Conservation (phyloP, 2,797 vertebrate genomes). For the Nannoperca australis region DNA sequence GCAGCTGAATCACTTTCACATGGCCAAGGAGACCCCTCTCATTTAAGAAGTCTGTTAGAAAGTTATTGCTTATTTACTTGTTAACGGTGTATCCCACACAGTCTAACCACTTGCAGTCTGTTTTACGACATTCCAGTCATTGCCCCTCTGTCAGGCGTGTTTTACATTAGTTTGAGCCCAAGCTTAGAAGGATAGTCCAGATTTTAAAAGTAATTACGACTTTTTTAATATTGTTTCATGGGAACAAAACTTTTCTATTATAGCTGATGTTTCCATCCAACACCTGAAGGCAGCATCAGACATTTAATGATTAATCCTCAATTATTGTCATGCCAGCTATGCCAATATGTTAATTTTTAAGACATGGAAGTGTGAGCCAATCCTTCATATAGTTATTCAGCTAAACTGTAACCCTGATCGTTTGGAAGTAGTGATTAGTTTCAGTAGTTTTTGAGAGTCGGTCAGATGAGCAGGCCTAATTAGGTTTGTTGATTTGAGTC, state of each 20-base stretch:
- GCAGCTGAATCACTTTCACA: not conserved
- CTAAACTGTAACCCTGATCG: slow-evolving; percentile 16
- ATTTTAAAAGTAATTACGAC: slow-evolving; percentile 6
- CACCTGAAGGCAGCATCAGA: not conserved
- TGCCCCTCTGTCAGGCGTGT: slow-evolving; percentile 19
- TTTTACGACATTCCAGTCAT: slow-evolving; percentile 37
- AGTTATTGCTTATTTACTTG: not conserved
- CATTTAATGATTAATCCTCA: slow-evolving; percentile 9
- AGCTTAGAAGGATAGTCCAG: not conserved
- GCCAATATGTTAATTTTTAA: slow-evolving; percentile 31
- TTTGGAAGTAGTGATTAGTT: slow-evolving; percentile 43
- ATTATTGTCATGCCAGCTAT: slow-evolving; percentile 5
- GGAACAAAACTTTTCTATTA: not conserved
- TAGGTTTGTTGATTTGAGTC: slow-evolving; percentile 61
- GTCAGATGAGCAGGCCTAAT: slow-evolving; percentile 56
- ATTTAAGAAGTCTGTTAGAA: not conserved
- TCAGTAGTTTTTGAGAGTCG: slow-evolving; percentile 39
- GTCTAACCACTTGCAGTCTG: not conserved
- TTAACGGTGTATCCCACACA: not conserved
- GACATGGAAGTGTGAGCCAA: slow-evolving; percentile 12
- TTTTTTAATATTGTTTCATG: not conserved
- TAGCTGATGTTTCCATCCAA: slow-evolving; percentile 11
- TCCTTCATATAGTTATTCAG: slow-evolving; percentile 8
- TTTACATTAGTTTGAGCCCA: slow-evolving; percentile 23
- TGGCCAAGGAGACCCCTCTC: not conserved